phyloP scores from a whole-genome alignment of 2,888 invertebrate species.

The Antheraea assamensis region DNA sequence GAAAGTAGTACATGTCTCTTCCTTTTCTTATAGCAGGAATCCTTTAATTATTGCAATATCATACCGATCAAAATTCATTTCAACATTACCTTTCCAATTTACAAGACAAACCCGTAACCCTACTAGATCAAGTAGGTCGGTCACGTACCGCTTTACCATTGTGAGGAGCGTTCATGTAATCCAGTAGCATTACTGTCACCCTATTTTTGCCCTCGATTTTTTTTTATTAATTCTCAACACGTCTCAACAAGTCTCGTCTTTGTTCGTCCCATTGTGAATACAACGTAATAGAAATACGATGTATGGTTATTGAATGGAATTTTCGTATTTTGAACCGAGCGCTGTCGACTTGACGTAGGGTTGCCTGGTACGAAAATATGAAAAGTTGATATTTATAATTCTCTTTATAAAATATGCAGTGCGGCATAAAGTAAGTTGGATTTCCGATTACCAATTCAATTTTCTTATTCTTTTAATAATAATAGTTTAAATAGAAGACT shows the following conservation, averaged over 20 bases:
- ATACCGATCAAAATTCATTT: slow-evolving; percentile 7
- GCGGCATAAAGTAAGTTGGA: background rate
- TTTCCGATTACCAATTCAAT: background rate
- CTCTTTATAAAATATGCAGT: background rate
- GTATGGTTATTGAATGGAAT: slow-evolving; percentile 55
- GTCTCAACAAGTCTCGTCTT: slow-evolving; percentile 54
- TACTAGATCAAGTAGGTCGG: slow-evolving; percentile 59
- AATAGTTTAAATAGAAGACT: background rate
- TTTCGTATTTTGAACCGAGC: slow-evolving; percentile 51
- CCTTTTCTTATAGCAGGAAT: background rate
- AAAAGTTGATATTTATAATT: background rate
- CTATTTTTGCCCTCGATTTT: slow-evolving; percentile 62
- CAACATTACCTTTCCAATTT: slow-evolving; percentile 4
- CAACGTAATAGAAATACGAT: slow-evolving; percentile 57
- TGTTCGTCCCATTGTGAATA: slow-evolving; percentile 74
- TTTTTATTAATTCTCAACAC: slow-evolving; percentile 70
- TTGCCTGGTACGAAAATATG: background rate
- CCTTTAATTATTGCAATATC: background rate
- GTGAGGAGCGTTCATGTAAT: slow-evolving; percentile 65
- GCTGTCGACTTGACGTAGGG: slow-evolving; percentile 33
- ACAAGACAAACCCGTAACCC: slow-evolving; percentile 52
- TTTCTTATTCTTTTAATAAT: background rate
- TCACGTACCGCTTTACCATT: slow-evolving; percentile 70
- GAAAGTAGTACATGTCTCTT: too few species aligned
- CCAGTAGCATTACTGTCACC: slow-evolving; percentile 62